Percentiles rank a stretch among this genome's conserved stretches.
These are phyloP conservation scores for Oceanodroma tethys DNA, from an alignment of 2,113 vertebrate species.

Conservation along the genomic window DNA sequence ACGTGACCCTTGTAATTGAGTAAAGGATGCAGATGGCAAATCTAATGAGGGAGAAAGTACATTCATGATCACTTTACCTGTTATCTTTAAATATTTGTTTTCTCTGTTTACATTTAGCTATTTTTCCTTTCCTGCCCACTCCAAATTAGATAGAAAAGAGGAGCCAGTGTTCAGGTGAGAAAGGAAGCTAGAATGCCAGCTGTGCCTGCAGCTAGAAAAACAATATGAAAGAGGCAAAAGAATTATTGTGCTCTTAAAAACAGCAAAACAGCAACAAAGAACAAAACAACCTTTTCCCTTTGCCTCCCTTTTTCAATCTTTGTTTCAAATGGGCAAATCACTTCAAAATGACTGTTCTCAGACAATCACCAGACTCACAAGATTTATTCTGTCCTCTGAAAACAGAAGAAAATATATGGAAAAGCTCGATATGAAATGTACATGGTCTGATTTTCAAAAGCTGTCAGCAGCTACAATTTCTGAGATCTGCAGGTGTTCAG, in stretches of 20 bases:
- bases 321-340: constrained; percentile 30
- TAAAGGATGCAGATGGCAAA: constrained; percentile 17
- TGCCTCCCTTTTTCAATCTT: background rate
- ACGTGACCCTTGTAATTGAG: background rate
- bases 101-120: background rate
- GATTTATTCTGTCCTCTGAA: background rate
- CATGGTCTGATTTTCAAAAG: background rate
- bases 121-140: background rate
- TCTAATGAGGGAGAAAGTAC: background rate
- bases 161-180: background rate
- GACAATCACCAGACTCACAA: background rate
- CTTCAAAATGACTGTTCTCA: constrained; percentile 13
- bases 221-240: background rate
- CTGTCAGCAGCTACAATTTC: background rate
- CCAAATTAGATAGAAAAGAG: background rate
- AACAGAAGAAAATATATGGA: background rate
- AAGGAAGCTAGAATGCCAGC: constrained; percentile 2
- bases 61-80: background rate
- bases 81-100: constrained; percentile 21
- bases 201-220: background rate
- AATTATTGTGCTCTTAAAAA: background rate
- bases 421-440: background rate
- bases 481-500: background rate
- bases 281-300: background rate
- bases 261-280: background rate